These are phyloP conservation scores for Timandra comae DNA, from an alignment of 2,888 invertebrate species.

Conservation along the genomic window DNA sequence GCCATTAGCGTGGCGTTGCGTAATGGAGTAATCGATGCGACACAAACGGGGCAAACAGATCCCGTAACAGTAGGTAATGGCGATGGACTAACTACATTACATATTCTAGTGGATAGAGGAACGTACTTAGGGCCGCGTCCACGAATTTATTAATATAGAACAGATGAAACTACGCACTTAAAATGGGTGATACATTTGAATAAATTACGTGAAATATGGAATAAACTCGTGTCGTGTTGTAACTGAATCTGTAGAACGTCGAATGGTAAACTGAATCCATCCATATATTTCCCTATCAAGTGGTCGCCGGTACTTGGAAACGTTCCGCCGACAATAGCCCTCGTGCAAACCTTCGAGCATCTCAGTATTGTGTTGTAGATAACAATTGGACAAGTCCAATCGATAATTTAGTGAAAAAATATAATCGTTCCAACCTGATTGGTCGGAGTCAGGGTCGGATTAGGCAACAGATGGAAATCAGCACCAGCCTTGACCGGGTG, in stretches of 20 bases:
- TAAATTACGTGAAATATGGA: slow-evolving; percentile 2
- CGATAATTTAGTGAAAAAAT: slow-evolving; percentile 60
- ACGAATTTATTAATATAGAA: slow-evolving; percentile 10
- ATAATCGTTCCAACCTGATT: slow-evolving; percentile 69
- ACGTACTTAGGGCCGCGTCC: slow-evolving; percentile 6
- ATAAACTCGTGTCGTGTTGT: slow-evolving; percentile 1
- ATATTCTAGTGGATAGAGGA: slow-evolving; percentile 7
- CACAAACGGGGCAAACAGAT: background rate
- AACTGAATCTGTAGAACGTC: too few species aligned
- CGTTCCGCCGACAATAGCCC: too few species aligned
- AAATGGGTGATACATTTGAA: slow-evolving; percentile 9
- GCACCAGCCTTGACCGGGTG: slow-evolving; percentile 56
- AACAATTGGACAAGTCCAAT: slow-evolving; percentile 37
- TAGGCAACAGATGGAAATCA: slow-evolving; percentile 68
- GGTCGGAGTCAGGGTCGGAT: slow-evolving; percentile 63
- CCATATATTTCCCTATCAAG: too few species aligned
- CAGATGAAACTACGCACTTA: slow-evolving; percentile 8
- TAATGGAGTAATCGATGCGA: slow-evolving; percentile 4
- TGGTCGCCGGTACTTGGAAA: too few species aligned
- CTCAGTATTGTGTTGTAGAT: slow-evolving; percentile 19
- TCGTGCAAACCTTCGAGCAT: slow-evolving; percentile 2
- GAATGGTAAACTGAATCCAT: slow-evolving; percentile 1
- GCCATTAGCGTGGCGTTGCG: slow-evolving; percentile 7
- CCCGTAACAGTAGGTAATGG: too few species aligned
- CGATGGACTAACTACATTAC: too few species aligned